Evolutionary conservation across 2,113 vertebrate genomes (phyloP).

Genomic region (Toxotes chatareus): DNA sequence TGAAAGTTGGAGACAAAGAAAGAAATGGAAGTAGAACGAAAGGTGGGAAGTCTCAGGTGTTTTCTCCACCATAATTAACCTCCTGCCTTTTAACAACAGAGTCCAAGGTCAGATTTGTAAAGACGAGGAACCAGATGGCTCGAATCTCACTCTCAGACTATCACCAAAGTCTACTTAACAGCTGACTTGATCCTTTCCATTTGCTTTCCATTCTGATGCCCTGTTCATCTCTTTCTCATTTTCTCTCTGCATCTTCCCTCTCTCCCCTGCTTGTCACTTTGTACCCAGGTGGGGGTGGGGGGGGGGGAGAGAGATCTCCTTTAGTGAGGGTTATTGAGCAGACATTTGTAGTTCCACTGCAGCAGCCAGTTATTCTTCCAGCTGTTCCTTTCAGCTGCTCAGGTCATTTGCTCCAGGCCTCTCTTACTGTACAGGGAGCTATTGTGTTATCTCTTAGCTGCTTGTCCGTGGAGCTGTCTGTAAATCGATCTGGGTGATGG

Average conservation of each 20-base stretch:
- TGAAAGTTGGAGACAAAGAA: not conserved
- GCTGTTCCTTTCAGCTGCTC: constrained; percentile 62
- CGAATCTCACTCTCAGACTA: not conserved
- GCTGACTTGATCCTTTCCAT: not conserved
- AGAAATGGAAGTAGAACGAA: not conserved
- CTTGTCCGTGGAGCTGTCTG: constrained; percentile 48
- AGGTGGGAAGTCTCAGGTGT: constrained; percentile 5
- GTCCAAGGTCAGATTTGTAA: constrained; percentile 20
- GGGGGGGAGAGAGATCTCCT: no score
- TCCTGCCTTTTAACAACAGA: constrained; percentile 13
- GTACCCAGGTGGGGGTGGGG: no score
- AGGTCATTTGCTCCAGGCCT: constrained; percentile 9
- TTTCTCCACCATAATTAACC: constrained; percentile 10
- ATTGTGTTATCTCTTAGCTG: constrained; percentile 50
- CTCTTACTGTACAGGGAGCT: constrained; percentile 37
- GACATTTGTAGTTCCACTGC: constrained; percentile 11
- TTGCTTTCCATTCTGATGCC: constrained; percentile 4
- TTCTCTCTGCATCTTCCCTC: not conserved
- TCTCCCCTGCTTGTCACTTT: not conserved
- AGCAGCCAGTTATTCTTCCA: constrained; percentile 46
- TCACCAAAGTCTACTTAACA: not conserved
- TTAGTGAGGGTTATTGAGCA: constrained; percentile 35
- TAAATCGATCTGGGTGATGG: constrained; percentile 63
- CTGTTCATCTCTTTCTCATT: not conserved
- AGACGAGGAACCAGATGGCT: constrained; percentile 17